Base-by-base conservation (phyloP, 2,797 vertebrate genomes). In the Eleutherodactylus coqui region DNA sequence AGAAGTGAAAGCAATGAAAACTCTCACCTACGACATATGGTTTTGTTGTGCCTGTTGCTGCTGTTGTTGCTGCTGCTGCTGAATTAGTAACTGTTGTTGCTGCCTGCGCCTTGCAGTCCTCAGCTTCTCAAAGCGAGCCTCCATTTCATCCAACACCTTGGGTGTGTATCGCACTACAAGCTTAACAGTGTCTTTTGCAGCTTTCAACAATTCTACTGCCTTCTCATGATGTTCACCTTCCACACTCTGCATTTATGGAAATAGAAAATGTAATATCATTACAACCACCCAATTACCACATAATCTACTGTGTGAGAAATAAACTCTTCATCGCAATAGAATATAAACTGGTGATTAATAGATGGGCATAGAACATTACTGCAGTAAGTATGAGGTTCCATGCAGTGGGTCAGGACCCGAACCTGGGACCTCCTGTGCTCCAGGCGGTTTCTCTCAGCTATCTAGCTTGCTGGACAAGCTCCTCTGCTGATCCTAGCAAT, bases 131-230 rank as follows among this genome's bases (percentile, higher is more conserved):
- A 99, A 99, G 81, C 98, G 96, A 11, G 98, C 97, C 90, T 99
- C 98, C 98, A 99, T 99, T 92, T 99, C 98, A 92, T 99, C 98
- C 92, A 99, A 93, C 86, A 99, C 98, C 90, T 99, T 99, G 43
- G 98, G 98, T 9, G 98, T 99, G 91, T 99, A 99, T 91, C 98
- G 96, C 0, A 99, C 98, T 91, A 99, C 98, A 89, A 99, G 93
- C 93, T 99, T 99, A 88, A 99, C 98, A 0, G 96, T 99, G 91
- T 98, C 97, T 92, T 98, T 97, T 13, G 98, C 97, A 0, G 97
- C 97, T 92, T 99, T 99, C 90, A 99, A 95, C 36, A 99, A 93
- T 89, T 99, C 98, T 91, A 99, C 98, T 0, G 97, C 98, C 89
- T 98, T 98, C 93, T 99, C 98, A 0, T 99, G 98, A 89, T 99